Conservation (phyloP, 2,113 vertebrate genomes). For the Phrynocephalus versicolor region DNA sequence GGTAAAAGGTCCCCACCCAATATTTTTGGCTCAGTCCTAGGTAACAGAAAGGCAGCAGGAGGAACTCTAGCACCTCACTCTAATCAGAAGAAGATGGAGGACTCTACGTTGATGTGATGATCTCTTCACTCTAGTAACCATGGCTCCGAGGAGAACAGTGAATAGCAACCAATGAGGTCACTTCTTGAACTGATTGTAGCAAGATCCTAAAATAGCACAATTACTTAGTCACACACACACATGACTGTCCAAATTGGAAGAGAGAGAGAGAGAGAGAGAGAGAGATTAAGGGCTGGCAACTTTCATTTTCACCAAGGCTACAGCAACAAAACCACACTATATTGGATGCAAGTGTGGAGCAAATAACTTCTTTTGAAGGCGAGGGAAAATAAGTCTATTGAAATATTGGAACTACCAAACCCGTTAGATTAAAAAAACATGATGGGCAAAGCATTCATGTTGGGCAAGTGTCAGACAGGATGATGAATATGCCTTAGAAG, state of each 20-base stretch:
- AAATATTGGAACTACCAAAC: neutral
- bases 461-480: neutral
- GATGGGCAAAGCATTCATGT: neutral
- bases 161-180: constrained; percentile 41
- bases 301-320: neutral
- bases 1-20: neutral
- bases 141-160: constrained; percentile 34
- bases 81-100: constrained; percentile 36
- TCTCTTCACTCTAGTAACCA: constrained; percentile 20
- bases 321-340: neutral
- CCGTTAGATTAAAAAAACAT: neutral
- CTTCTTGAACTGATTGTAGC: constrained; percentile 30
- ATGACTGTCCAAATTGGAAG: neutral
- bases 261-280: neutral
- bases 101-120: constrained; percentile 8
- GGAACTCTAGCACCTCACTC: neutral
- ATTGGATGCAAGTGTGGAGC: neutral
- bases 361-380: constrained; percentile 14
- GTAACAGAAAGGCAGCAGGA: neutral
- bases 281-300: constrained; percentile 33
- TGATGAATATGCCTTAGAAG: neutral
- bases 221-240: constrained; percentile 37
- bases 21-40: neutral
- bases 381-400: neutral
- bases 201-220: constrained; percentile 39